Evolutionary conservation across 1,140 invertebrate genomes (phyloP).

Genomic region (Philopotamus ludificatus): DNA sequence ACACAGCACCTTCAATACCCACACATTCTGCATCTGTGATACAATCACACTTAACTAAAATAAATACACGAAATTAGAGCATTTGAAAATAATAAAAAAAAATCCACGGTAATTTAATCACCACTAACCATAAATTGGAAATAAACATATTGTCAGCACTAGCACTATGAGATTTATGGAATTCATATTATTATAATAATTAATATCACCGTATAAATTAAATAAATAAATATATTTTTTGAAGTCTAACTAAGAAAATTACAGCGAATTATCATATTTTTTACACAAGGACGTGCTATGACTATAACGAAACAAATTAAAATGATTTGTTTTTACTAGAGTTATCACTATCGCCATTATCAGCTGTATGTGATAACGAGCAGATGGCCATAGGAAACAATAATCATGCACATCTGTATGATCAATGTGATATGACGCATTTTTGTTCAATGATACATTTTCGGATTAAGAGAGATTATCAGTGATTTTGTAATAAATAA

Average conservation of each 20-base stretch:
- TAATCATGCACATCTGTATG: too few species aligned
- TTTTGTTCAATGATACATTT: too few species aligned
- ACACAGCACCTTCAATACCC: background rate
- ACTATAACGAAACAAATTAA: background rate
- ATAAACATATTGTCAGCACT: background rate
- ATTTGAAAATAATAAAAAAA: background rate
- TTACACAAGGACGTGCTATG: background rate
- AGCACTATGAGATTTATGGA: background rate
- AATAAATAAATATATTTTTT: background rate
- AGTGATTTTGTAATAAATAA: too few species aligned
- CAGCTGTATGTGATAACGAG: too few species aligned
- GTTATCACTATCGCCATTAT: too few species aligned
- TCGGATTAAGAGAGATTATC: too few species aligned
- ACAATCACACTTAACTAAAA: background rate
- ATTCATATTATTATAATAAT: background rate
- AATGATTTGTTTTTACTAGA: background rate
- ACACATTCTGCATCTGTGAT: background rate
- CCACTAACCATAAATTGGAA: background rate
- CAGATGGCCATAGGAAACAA: too few species aligned
- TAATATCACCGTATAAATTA: background rate
- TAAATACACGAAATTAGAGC: too few species aligned
- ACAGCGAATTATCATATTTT: background rate
- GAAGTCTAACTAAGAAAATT: background rate
- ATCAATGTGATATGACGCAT: too few species aligned
- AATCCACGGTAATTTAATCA: background rate